Evolutionary conservation across 2,888 invertebrate genomes (phyloP), one percentile per base, ranked within the genome.

Genomic region (Stenotaenia linearis): DNA sequence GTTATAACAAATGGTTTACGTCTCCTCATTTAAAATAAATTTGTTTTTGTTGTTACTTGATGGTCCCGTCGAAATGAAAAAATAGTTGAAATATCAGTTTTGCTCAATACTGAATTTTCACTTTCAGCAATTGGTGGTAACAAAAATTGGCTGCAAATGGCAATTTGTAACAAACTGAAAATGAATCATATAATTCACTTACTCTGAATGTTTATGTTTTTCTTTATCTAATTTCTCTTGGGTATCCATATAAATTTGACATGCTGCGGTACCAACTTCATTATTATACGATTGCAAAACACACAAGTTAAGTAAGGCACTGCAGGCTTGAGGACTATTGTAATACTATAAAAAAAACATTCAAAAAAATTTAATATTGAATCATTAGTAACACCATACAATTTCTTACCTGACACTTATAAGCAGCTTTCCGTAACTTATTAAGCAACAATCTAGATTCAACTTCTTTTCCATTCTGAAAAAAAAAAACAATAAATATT

Each of bases 351-450:
- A 4, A 23, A 69, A 25, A n/a, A n/a, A n/a, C 3, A n/a, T n/a
- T n/a, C 7, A 50, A n/a, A 18, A 21, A 21, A 18, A n/a, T 18
- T 50, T 18, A 50, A n/a, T 18, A 50, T 18, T 45, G 18, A 1
- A n/a, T 45, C 18, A 12, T 12, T 40, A 50, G 0, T n/a, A 6
- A 3, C 9, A 1, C 15, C 15, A 75, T 18, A 32, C 12, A 2
- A 2, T 3, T 23, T 28, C 83, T 83, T 83, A 88, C 89, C 83
- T 87, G 85, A 83, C 89, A 89, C 61, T 87, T 84, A 81, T 87
- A 85, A 32, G 85, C 83, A 7, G 88, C 84, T 23, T 86, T 82
- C 79, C 85, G 85, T 32, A 88, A 84, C 82, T 88, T 84, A 10
- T 83, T 84, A 81, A 84, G 84, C n/a, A 88, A 83, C 79, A 87